A percentile compares a stretch with the other conserved stretches of the same genome.
These are phyloP conservation scores for Mastomys coucha DNA, from an alignment of 2,113 vertebrate genomes.

Conservation along the genomic window DNA sequence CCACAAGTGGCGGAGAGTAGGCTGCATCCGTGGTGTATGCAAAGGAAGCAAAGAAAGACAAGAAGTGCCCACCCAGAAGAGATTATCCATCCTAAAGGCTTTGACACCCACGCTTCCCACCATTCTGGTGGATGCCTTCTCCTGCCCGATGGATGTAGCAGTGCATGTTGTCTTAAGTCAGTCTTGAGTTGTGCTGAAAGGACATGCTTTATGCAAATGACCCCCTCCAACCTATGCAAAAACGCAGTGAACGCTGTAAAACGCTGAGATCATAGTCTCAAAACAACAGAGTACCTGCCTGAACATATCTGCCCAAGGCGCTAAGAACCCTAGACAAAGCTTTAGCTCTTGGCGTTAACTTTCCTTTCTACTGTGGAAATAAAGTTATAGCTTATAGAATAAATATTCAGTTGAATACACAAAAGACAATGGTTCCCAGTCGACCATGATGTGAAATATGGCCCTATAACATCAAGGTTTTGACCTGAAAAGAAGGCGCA, in stretches of 20 bases:
- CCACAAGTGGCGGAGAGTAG: neutral
- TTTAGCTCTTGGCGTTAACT: neutral
- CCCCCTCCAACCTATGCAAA: neutral
- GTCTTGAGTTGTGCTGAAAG: neutral
- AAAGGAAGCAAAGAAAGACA: neutral
- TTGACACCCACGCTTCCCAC: neutral
- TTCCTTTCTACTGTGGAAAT: neutral
- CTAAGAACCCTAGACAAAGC: neutral
- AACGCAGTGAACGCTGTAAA: neutral
- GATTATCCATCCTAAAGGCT: neutral
- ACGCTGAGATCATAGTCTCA: conserved; percentile 19
- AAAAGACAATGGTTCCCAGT: neutral
- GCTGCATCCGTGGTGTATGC: neutral
- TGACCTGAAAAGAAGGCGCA: neutral
- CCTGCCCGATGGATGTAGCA: neutral
- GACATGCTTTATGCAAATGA: conserved; percentile 23
- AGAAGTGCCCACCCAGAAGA: neutral
- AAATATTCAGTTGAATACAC: conserved; percentile 22
- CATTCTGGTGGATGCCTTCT: neutral
- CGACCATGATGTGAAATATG: neutral
- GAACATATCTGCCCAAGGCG: conserved; percentile 29
- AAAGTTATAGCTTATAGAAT: conserved; percentile 19
- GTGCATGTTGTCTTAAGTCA: neutral
- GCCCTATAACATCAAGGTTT: neutral
- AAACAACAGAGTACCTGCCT: neutral